These are phyloP conservation scores for Bombus pascuorum DNA, from an alignment of 1,140 invertebrate species.

Conservation along the genomic window DNA sequence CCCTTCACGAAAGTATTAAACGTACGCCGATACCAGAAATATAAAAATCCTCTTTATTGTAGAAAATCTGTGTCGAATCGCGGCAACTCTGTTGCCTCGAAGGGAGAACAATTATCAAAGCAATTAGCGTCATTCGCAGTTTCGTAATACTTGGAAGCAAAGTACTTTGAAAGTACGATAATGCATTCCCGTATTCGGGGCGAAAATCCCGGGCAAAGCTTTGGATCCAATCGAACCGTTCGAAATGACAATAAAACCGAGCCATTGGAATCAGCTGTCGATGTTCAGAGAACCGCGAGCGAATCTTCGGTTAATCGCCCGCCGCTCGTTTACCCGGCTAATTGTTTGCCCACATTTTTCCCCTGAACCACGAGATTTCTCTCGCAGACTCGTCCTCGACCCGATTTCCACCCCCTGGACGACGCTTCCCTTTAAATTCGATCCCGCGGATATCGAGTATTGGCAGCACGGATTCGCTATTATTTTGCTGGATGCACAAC, in stretches of 20 bases:
- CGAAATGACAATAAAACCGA: conserved; percentile 36
- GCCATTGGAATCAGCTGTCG: conserved; percentile 3
- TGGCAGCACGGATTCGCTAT: conserved; percentile 55
- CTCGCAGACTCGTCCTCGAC: conserved; percentile 39
- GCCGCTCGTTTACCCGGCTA: conserved; percentile 53
- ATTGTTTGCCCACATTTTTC: conserved; percentile 58
- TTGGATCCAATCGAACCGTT: background rate
- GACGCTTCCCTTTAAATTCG: conserved; percentile 33
- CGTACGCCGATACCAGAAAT: background rate
- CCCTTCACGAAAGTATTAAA: no score
- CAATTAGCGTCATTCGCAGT: background rate
- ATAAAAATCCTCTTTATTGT: background rate
- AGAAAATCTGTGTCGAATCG: background rate
- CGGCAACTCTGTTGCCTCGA: background rate
- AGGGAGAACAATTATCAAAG: background rate
- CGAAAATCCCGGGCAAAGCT: background rate
- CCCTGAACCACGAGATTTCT: conserved; percentile 34
- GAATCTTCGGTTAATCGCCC: conserved; percentile 62
- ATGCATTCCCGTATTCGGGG: background rate
- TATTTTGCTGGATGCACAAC: conserved; percentile 48
- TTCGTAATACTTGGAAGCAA: background rate
- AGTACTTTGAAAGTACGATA: background rate
- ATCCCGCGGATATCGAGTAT: conserved; percentile 57
- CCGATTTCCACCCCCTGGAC: conserved; percentile 24
- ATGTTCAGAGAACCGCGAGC: background rate